phyloP scores from a whole-genome alignment of 2,888 invertebrate genomes.

The Xestobium rufovillosum region DNA sequence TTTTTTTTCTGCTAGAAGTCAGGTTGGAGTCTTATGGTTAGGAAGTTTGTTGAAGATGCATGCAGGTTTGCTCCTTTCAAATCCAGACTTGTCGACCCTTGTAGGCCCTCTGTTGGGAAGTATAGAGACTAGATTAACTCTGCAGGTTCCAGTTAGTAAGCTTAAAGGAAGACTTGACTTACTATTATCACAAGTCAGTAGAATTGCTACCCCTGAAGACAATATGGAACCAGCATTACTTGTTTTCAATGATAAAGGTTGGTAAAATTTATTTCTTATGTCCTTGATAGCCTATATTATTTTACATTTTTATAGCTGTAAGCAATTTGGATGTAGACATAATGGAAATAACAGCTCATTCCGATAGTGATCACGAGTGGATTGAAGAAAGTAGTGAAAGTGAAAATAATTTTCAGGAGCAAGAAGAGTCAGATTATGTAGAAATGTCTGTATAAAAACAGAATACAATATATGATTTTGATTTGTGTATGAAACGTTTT shows the following conservation, averaged over 20 bases:
- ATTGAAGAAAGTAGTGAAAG: conserved; percentile 37
- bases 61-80: conserved; percentile 54
- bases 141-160: conserved; percentile 48
- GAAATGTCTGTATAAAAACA: too few relatives aligned
- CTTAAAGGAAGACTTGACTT: conserved; percentile 56
- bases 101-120: conserved; percentile 51
- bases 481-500: too few relatives aligned
- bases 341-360: conserved; percentile 31
- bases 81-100: conserved; percentile 51
- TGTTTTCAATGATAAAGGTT: conserved; percentile 52
- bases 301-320: conserved; percentile 28
- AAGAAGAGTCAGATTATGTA: too few relatives aligned
- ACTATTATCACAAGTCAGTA: conserved; percentile 48
- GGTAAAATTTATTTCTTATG: conserved; percentile 11
- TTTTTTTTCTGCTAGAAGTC: conserved; percentile 48
- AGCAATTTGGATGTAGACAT: conserved; percentile 37
- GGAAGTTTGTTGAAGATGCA: conserved; percentile 51
- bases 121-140: conserved; percentile 49
- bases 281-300: conserved; percentile 7
- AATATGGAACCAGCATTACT: conserved; percentile 44
- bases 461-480: too few relatives aligned
- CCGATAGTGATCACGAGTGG: conserved; percentile 39
- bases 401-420: too few relatives aligned
- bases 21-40: conserved; percentile 52
- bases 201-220: conserved; percentile 34